Evolutionary conservation across 2,888 invertebrate species (phyloP), one percentile per base, ranked within the genome.

Genomic region (Xylophagus ater): DNA sequence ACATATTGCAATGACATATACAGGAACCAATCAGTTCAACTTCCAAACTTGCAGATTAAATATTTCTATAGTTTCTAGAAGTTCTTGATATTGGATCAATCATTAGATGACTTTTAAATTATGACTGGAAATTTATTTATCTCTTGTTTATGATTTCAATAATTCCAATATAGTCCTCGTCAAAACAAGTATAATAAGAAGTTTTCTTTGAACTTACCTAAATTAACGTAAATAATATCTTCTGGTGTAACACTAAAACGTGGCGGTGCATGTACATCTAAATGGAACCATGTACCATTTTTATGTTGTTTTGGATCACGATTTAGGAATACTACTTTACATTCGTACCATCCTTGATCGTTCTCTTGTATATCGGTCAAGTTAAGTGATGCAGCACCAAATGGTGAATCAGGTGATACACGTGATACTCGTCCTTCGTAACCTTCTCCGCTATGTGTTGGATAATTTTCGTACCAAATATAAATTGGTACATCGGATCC

Each of bases 401-500:
- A 88, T 45, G 81, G 81, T 47, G 87, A 86, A 69, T 85, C 86
- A 51, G 81, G 80, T 49, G 85, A 81, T 55, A 90, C 89, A 55
- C 87, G 78, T 48, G 88, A 85, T 60, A 90, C 90, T 46, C 92
- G 73, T 53, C 87, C 88, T 66, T 90, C 88, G 72, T 90, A 92
- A 37, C 88, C 90, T 65, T 87, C 85, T 56, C 87, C 93, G 67
- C 89, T 87, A 75, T 93, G 94, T 50, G 93, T 88, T 54, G 90
- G 90, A 71, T 94, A 94, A 65, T 89, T 88, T 72, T 92, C 90
- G 76, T 92, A 94, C 87, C 92, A 92, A 70, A 93, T 90, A 76
- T 92, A 93, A 68, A 94, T 90, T 55, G 93, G 92, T 69, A 89
- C 84, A 72, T 90, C 89, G 73, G 89, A 81, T 65, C 89, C 90